phyloP scores from a whole-genome alignment of 2,113 vertebrate species.

The Arvicanthis niloticus region DNA sequence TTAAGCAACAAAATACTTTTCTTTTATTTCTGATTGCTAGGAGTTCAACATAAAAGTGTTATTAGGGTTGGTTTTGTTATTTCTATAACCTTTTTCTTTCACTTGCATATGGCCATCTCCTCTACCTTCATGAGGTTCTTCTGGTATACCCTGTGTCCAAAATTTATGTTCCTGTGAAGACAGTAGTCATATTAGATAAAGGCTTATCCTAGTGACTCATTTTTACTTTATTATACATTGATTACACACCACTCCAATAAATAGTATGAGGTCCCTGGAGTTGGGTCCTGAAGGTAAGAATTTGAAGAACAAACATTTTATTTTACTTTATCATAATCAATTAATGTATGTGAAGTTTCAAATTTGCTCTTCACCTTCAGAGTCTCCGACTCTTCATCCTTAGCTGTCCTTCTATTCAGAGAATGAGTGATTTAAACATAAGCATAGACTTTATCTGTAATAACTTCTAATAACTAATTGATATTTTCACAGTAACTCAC shows the following conservation, averaged over 20 bases:
- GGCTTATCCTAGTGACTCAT: background rate
- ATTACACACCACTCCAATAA: background rate
- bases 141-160: background rate
- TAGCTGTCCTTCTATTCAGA: background rate
- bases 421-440: conserved; percentile 4
- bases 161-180: background rate
- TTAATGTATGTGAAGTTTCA: background rate
- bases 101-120: background rate
- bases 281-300: background rate
- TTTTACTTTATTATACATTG: background rate
- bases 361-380: background rate
- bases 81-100: background rate
- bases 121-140: background rate
- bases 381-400: background rate
- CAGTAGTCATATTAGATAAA: background rate
- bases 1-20: background rate
- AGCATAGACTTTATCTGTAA: background rate
- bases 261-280: background rate
- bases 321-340: background rate
- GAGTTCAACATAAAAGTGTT: background rate
- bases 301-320: background rate
- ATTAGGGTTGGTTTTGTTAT: background rate
- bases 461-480: background rate
- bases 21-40: background rate
- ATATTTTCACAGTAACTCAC: conserved; percentile 1